These are phyloP conservation scores for Neotoxoptera formosana DNA, from an alignment of 1,140 invertebrate genomes.

Conservation along the genomic window DNA sequence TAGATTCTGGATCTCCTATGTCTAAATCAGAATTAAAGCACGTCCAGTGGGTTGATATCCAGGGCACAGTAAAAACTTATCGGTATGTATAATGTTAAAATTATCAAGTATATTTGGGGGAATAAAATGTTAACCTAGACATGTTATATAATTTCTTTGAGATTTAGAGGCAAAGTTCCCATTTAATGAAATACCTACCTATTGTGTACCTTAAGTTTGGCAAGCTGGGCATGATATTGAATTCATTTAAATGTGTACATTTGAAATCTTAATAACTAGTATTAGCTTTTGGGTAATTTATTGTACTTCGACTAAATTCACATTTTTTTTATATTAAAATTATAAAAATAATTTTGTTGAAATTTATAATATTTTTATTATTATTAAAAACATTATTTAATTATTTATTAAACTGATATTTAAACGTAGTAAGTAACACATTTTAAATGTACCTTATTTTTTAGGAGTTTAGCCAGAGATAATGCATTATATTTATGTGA, in stretches of 20 bases:
- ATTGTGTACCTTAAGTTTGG: neutral
- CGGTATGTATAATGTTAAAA: constrained; percentile 63
- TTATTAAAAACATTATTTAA: neutral
- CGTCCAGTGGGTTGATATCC: constrained; percentile 67
- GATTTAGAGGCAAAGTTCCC: neutral
- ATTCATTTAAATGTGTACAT: neutral
- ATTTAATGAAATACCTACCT: neutral
- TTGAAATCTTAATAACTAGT: neutral
- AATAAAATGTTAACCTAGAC: neutral
- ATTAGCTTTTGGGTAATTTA: neutral
- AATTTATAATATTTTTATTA: neutral
- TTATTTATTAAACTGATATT: neutral
- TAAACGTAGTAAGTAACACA: neutral
- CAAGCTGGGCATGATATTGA: neutral
- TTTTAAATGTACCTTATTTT: constrained; percentile 59
- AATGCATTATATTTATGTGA: constrained; percentile 85
- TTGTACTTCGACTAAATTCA: neutral
- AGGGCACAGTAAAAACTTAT: constrained; percentile 65
- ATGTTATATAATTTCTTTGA: neutral
- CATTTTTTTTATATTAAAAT: neutral
- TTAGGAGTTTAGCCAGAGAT: constrained; percentile 78
- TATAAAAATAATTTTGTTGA: neutral
- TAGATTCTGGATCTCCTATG: constrained; percentile 64
- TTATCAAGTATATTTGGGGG: neutral
- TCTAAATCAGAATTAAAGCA: constrained; percentile 68